Conservation (phyloP, 2,113 vertebrate species). For the Calyptomena viridis region DNA sequence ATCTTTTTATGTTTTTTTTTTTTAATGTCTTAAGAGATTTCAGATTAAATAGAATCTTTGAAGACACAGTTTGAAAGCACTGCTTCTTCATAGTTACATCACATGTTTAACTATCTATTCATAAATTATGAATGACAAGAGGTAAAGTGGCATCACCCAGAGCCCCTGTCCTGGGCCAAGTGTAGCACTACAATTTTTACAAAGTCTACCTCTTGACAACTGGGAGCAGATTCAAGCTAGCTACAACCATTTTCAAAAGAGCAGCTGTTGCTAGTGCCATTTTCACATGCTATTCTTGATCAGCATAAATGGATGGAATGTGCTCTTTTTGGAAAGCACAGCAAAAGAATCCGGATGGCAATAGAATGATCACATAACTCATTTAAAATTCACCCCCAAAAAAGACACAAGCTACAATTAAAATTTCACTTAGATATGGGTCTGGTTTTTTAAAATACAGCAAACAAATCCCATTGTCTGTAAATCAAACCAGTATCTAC, state of each 20-base stretch:
- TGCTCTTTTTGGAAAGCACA: neutral
- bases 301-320: neutral
- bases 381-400: neutral
- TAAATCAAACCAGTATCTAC: neutral
- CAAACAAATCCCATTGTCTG: neutral
- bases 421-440: neutral
- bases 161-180: neutral
- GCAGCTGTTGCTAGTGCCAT: neutral
- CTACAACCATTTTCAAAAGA: neutral
- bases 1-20: neutral
- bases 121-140: conserved; percentile 10
- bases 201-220: neutral
- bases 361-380: neutral
- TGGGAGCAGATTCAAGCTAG: conserved; percentile 27
- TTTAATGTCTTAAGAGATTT: neutral
- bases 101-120: conserved; percentile 9
- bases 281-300: conserved; percentile 3
- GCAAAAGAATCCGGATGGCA: neutral
- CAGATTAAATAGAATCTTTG: neutral
- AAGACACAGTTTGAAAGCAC: conserved; percentile 9
- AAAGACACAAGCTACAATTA: neutral
- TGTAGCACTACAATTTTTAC: neutral
- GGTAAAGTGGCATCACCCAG: neutral
- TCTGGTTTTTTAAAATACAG: neutral
- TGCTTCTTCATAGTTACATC: neutral